phyloP scores from a whole-genome alignment of 2,113 vertebrate species.

The Trochalopteron elliotii region DNA sequence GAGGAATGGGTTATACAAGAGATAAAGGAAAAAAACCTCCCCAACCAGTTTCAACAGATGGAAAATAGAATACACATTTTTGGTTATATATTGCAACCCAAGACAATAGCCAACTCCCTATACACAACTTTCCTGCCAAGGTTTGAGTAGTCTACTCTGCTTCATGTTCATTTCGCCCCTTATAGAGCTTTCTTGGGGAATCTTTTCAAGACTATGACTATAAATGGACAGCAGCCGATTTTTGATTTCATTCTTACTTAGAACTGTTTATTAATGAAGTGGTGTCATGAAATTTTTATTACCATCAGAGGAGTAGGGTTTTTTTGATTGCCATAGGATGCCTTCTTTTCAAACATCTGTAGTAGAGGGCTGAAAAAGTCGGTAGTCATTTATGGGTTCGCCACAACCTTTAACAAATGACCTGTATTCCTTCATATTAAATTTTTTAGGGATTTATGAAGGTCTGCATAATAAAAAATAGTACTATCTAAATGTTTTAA shows the following conservation, averaged over 20 bases:
- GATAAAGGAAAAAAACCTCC: too few species aligned
- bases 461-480: neutral
- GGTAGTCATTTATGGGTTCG: neutral
- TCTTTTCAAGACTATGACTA: neutral
- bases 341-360: neutral
- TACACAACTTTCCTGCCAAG: neutral
- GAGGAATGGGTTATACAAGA: too few species aligned
- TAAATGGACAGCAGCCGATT: neutral
- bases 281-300: neutral
- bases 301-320: neutral
- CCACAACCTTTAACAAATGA: neutral
- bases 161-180: neutral
- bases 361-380: neutral
- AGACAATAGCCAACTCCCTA: neutral
- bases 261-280: neutral
- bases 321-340: neutral
- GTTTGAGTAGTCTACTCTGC: neutral
- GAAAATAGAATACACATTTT: too few species aligned
- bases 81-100: too few species aligned
- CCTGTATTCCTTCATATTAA: neutral
- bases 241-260: neutral
- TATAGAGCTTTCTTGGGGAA: neutral
- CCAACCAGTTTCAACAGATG: too few species aligned
- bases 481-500: neutral
- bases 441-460: neutral